Base-by-base conservation (phyloP, 1,140 invertebrate species). In the Charaxes varanes region DNA sequence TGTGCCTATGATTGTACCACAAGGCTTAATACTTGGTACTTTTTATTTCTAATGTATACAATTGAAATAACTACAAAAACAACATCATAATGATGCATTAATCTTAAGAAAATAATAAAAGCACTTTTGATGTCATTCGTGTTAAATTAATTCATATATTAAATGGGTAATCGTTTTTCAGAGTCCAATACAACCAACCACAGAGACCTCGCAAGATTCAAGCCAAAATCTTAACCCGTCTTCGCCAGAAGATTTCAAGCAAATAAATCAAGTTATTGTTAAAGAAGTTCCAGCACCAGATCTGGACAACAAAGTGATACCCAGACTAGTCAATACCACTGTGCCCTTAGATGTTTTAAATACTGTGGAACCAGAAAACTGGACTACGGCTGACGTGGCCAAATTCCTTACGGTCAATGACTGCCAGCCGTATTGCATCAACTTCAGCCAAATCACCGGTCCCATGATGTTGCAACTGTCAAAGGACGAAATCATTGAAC, bases 401-500 rank as follows among this genome's bases (percentile, higher is more conserved):
- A 90, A 94, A 69, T 97, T 97, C 82, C 85, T 98, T 11, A 88
- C 91, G 33, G 90, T 93, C 7, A 97, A 97, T 73, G 95, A 97
- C 64, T 97, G 94, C 83, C 92, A 91, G 33, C 90, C 93, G 0
- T 95, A 97, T 70, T 94, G 93, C 70, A 91, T 94, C 62, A 91
- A 91, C 44, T 97, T 98, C 72, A 90, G 86, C 51, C 90, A 92
- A 70, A 91, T 97, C 45, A 92, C 93, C 64, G 96, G 96, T 0
- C 89, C 91, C 36, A 88, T 88, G 61, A 85, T 98, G 54, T 77
- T 97, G 21, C 88, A 88, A 33, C 78, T 97, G 27, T 92, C 90
- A 18, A 96, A 96, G 84, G 94, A 97, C 66, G 91, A 97, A 80
- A 94, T 97, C 35, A 91, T 97, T 51, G 92, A 93, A 63, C 86